These are phyloP conservation scores for Choloepus didactylus DNA, from an alignment of 2,797 vertebrate species.

Conservation along the genomic window DNA sequence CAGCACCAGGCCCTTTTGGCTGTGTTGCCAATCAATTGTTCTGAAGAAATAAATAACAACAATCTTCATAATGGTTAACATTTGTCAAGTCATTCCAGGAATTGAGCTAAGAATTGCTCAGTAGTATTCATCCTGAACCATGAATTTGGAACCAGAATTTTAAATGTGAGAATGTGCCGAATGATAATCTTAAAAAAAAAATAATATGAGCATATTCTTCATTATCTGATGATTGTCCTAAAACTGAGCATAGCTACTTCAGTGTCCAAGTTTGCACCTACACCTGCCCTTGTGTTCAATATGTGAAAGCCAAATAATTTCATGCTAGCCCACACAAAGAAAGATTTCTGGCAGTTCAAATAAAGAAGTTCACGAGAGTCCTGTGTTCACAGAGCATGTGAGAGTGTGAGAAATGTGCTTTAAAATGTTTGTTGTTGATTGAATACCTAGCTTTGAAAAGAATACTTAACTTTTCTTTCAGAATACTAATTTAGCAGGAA, in stretches of 20 bases:
- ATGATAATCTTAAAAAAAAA: neutral
- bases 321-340: neutral
- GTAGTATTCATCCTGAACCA: neutral
- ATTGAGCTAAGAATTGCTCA: slow-evolving; percentile 21
- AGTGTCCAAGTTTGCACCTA: neutral
- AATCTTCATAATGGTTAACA: neutral
- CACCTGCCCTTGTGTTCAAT: neutral
- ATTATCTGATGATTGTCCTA: slow-evolving; percentile 6
- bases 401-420: slow-evolving; percentile 23
- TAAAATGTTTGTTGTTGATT: neutral
- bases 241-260: neutral
- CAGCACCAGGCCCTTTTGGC: neutral
- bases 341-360: neutral
- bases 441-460: slow-evolving; percentile 66
- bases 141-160: slow-evolving; percentile 57
- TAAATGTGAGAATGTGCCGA: slow-evolving; percentile 32
- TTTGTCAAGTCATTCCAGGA: slow-evolving; percentile 22
- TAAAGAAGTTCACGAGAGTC: neutral
- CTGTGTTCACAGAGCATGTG: neutral
- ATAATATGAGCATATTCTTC: neutral
- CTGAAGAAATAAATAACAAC: slow-evolving; percentile 23
- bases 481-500: slow-evolving; percentile 42
- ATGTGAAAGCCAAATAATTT: slow-evolving; percentile 23
- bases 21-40: neutral
- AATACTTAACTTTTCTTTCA: slow-evolving; percentile 52